phyloP scores from a whole-genome alignment of 2,888 invertebrate species.

The Cerceris rybyensis region DNA sequence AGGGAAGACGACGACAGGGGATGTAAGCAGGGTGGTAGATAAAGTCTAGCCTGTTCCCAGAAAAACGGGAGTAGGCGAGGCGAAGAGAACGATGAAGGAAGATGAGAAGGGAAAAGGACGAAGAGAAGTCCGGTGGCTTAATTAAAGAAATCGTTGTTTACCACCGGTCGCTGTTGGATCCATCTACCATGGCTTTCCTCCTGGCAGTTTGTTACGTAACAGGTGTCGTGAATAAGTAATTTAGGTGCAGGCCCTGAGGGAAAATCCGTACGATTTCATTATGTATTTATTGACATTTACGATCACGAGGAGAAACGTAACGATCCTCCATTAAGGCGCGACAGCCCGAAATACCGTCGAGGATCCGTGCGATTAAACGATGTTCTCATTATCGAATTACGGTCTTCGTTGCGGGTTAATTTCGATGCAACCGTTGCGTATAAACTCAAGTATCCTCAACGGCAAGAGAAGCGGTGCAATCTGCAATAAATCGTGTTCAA shows the following conservation, averaged over 20 bases:
- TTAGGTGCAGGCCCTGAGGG: constrained; percentile 19
- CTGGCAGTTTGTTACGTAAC: constrained; percentile 46
- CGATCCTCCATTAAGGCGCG: not conserved
- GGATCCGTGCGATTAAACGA: not conserved
- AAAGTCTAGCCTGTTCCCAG: constrained; percentile 48
- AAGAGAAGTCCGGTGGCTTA: constrained; percentile 51
- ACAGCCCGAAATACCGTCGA: not conserved
- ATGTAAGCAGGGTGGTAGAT: constrained; percentile 44
- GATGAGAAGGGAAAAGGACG: not conserved
- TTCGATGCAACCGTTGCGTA: not conserved
- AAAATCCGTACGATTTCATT: constrained; percentile 23
- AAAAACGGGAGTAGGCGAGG: constrained; percentile 7
- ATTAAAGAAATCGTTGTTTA: constrained; percentile 68
- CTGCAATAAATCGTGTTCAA: not conserved
- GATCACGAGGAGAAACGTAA: constrained; percentile 2
- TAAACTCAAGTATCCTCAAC: not conserved
- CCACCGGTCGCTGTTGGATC: constrained; percentile 33
- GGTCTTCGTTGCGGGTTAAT: not conserved
- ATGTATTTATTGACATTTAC: constrained; percentile 47
- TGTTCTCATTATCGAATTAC: not conserved
- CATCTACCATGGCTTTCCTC: constrained; percentile 23
- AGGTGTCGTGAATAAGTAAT: constrained; percentile 64
- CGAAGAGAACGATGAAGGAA: too few relatives aligned
- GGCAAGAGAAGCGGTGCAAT: not conserved
- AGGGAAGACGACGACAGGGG: constrained; percentile 38